phyloP scores from a whole-genome alignment of 2,113 vertebrate species.

The Ptychochromis oligacanthus region DNA sequence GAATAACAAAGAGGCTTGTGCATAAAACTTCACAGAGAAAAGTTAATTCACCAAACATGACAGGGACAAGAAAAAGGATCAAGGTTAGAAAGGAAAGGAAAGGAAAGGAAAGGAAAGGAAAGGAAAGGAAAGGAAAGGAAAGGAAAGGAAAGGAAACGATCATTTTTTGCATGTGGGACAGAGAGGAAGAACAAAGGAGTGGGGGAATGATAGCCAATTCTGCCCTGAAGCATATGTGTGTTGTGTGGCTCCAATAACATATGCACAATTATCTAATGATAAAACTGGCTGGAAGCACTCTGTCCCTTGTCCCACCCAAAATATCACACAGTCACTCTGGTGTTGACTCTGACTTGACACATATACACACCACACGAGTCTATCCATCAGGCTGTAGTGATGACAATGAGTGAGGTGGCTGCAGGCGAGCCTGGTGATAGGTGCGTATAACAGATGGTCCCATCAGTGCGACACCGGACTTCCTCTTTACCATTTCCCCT shows the following conservation, averaged over 20 bases:
- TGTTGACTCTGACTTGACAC: conserved; percentile 51
- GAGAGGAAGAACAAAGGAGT: conserved; percentile 2
- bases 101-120: not conserved
- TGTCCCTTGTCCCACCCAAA: conserved; percentile 27
- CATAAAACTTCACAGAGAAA: conserved; percentile 9
- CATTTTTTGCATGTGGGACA: not conserved
- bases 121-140: not conserved
- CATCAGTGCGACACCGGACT: conserved; percentile 35
- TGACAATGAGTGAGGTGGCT: conserved; percentile 58
- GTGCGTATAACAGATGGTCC: conserved; percentile 58
- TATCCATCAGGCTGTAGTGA: conserved; percentile 51
- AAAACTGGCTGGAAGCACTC: conserved; percentile 35
- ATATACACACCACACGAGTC: conserved; percentile 26
- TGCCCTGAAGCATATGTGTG: conserved; percentile 36
- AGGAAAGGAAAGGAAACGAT: not conserved
- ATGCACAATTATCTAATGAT: conserved; percentile 53
- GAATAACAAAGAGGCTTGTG: conserved; percentile 3
- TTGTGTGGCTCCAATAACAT: conserved; percentile 26
- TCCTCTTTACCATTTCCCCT: conserved; percentile 53
- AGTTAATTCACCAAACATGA: conserved; percentile 29
- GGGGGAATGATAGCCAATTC: not conserved
- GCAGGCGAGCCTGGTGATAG: conserved; percentile 33
- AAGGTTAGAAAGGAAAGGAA: not conserved
- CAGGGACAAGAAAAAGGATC: not conserved
- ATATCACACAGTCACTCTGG: conserved; percentile 13